A percentile compares a stretch with the other conserved stretches of the same genome.
Evolutionary conservation across 2,888 invertebrate genomes (phyloP).

Genomic region (Torymus texanus): DNA sequence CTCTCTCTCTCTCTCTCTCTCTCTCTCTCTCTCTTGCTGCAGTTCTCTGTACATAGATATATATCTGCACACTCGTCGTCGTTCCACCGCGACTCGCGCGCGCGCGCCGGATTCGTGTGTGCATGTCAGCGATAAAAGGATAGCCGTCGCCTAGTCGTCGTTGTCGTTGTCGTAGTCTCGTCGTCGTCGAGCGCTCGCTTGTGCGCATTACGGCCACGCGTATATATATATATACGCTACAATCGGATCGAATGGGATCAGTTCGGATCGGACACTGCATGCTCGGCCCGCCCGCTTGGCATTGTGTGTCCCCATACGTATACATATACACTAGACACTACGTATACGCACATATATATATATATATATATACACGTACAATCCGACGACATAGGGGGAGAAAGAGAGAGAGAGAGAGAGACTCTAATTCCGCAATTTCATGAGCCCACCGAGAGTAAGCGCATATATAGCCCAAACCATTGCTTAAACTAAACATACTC

Average conservation of each 20-base stretch:
- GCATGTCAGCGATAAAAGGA: slow-evolving; percentile 55
- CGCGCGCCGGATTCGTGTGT: slow-evolving; percentile 55
- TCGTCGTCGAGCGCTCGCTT: neutral
- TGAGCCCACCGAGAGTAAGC: slow-evolving; percentile 6
- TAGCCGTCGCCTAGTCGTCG: slow-evolving; percentile 42
- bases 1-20: slow-evolving; percentile 52
- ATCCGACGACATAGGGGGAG: neutral
- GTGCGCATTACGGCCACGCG: slow-evolving; percentile 16
- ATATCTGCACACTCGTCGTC: slow-evolving; percentile 16
- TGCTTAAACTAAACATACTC: slow-evolving; percentile 29
- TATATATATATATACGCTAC: slow-evolving; percentile 4
- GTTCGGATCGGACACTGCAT: slow-evolving; percentile 41
- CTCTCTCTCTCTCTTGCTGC: too few relatives aligned
- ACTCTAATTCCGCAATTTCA: slow-evolving; percentile 55
- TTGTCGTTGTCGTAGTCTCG: neutral
- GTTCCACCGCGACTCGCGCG: neutral
- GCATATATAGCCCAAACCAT: neutral
- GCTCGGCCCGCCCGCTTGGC: neutral
- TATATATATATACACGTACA: neutral
- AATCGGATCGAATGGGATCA: slow-evolving; percentile 56
- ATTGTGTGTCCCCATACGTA: neutral
- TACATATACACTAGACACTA: too few relatives aligned
- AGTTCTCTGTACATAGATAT: slow-evolving; percentile 32
- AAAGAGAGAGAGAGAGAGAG: neutral
- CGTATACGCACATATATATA: too few relatives aligned